Percentiles rank a stretch among this genome's conserved stretches.
Evolutionary conservation across 2,113 vertebrate genomes (phyloP).

Genomic region (Psittacara wagleri): DNA sequence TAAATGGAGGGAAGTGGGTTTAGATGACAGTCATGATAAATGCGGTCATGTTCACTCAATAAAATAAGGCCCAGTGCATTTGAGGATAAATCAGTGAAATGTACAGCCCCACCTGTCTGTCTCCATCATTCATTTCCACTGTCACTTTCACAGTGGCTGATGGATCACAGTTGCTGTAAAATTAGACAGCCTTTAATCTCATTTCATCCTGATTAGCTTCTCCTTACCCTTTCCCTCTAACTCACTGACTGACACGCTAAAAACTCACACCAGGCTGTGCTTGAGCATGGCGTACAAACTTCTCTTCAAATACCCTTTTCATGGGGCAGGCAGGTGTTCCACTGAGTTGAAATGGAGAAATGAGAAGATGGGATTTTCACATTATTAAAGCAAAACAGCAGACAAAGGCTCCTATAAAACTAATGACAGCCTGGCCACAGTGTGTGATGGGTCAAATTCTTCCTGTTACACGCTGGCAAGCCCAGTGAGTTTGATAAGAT

Average conservation of each 20-base stretch:
- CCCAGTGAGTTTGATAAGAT: background rate
- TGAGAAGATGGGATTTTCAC: background rate
- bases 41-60: slow-evolving; percentile 99
- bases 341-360: slow-evolving; percentile 27
- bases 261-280: slow-evolving; percentile 79
- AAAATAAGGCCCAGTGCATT: slow-evolving; percentile 98
- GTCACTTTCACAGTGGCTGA: slow-evolving; percentile 97
- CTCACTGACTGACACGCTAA: slow-evolving; percentile 93
- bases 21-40: slow-evolving; percentile 99
- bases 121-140: slow-evolving; percentile 99
- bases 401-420: background rate
- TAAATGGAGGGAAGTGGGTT: slow-evolving; percentile 98
- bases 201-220: slow-evolving; percentile 98
- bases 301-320: slow-evolving; percentile 77
- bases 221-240: slow-evolving; percentile 92
- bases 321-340: slow-evolving; percentile 54
- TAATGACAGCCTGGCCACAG: background rate
- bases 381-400: slow-evolving; percentile 43
- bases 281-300: slow-evolving; percentile 76
- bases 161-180: slow-evolving; percentile 99
- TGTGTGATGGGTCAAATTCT: background rate
- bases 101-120: slow-evolving; percentile 99
- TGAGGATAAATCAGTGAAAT: slow-evolving; percentile 99
- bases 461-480: background rate
- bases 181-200: slow-evolving; percentile 99